Conservation (phyloP, 2,797 vertebrate genomes). For the Pitangus sulphuratus region DNA sequence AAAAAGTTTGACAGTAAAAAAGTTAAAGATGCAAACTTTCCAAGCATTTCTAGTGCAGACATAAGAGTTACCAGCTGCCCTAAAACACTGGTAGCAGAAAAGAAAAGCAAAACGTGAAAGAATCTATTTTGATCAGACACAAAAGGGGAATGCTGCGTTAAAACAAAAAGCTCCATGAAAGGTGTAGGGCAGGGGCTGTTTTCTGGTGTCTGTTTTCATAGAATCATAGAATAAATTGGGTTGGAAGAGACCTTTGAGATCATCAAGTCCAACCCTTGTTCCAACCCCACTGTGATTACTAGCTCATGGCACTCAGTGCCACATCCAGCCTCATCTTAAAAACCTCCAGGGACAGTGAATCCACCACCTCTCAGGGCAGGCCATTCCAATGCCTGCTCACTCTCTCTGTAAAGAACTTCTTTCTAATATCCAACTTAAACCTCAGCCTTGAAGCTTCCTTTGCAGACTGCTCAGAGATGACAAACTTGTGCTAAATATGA, state of each 20-base stretch:
- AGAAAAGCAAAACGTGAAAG: neutral
- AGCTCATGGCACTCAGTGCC: no score
- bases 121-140: rapidly evolving
- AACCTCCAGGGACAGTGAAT: no score
- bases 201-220: rapidly evolving
- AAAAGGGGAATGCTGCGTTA: neutral
- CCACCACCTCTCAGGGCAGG: no score
- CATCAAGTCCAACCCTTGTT: no score
- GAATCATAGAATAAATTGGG: no score
- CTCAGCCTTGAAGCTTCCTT: neutral
- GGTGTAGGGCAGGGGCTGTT: neutral
- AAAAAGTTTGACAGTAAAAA: neutral
- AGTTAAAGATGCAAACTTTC: neutral
- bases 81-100: neutral
- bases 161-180: neutral
- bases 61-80: neutral
- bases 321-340: no score
- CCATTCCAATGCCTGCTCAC: no score
- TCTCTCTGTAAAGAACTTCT: no score
- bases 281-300: no score
- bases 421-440: no score
- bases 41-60: neutral
- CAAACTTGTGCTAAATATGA: neutral
- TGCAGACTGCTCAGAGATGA: neutral
- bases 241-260: no score